Evolutionary conservation across 2,888 invertebrate genomes (phyloP), one percentile per base, ranked within the genome.

Genomic region (Aleiodes testaceus): DNA sequence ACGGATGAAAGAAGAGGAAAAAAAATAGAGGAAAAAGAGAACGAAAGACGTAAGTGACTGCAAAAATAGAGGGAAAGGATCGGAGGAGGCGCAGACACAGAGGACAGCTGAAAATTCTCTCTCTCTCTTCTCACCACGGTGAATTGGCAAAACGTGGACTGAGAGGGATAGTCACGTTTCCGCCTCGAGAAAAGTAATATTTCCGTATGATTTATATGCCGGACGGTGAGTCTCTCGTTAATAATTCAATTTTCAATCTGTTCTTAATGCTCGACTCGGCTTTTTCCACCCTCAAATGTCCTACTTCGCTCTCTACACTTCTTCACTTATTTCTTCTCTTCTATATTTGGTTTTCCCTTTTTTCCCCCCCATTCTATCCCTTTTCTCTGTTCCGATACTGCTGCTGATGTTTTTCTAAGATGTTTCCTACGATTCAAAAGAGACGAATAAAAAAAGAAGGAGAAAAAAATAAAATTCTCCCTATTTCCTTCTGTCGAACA

Each of bases 221-320:
- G 67, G 70, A 78, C 79, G 77, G 70, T 78, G 73, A 76, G 74
- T 74, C 74, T 71, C 79, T 79, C 79, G 75, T 81, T 80, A 80
- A 82, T 82, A 81, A 82, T 82, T 81, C 81, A 82, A 82, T 80
- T 81, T 81, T 79, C 79, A 82, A 81, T 82, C 80, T 79, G 79
- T 73, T 74, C 77, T 78, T 81, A 78, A 81, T 78, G 75, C 78
- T 72, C 70, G 44, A 61, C 59, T 50, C 66, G 66, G 47, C 67
- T 64, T 53, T 59, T 74, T 66, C 70, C 66, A 59, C 70, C 68
- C 64, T 52, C 69, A 71, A 55, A 68, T 69, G 52, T 53, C 65
- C 55, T 61, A 36, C 45, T 53, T 45, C 59, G 11, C 53, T 30
- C 64, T 36, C 44, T 9, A 9, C 18, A 66, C 36, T 47, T 49